Conservation (phyloP, 2,113 vertebrate genomes). For the Antennarius striatus region DNA sequence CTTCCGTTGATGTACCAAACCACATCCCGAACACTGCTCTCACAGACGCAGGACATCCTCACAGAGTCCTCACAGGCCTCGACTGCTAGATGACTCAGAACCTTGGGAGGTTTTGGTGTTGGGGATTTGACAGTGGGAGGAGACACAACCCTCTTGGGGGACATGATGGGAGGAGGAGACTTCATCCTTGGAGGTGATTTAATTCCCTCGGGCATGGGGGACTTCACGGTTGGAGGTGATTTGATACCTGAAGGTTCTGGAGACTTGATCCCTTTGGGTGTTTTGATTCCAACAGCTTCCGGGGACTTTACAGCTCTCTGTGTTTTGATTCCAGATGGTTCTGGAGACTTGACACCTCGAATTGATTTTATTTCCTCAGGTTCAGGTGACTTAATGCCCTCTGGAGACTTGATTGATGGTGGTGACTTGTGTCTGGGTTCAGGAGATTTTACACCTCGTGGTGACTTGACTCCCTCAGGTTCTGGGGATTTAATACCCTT, state of each 20-base stretch:
- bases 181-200: constrained; percentile 85
- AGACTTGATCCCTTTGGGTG: constrained; percentile 62
- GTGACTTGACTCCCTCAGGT: constrained; percentile 48
- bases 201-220: constrained; percentile 76
- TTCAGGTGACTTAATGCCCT: constrained; percentile 77
- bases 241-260: constrained; percentile 66
- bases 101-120: constrained; percentile 83
- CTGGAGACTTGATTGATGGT: constrained; percentile 77
- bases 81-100: constrained; percentile 85
- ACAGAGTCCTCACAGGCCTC: constrained; percentile 85
- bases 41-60: constrained; percentile 87
- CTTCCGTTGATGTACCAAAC: constrained; percentile 90
- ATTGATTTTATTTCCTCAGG: constrained; percentile 81
- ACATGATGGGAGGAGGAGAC: constrained; percentile 81
- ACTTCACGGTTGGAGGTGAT: constrained; percentile 61
- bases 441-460: constrained; percentile 58
- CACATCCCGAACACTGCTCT: constrained; percentile 89
- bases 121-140: constrained; percentile 82
- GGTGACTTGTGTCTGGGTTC: constrained; percentile 40
- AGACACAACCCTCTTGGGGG: constrained; percentile 85
- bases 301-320: constrained; percentile 56
- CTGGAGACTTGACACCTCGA: constrained; percentile 81
- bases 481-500: constrained; percentile 60
- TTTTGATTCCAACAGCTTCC: constrained; percentile 63
- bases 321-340: constrained; percentile 83